Evolutionary conservation across 2,888 invertebrate species (phyloP).

Genomic region (Agriopis aurantiaria): DNA sequence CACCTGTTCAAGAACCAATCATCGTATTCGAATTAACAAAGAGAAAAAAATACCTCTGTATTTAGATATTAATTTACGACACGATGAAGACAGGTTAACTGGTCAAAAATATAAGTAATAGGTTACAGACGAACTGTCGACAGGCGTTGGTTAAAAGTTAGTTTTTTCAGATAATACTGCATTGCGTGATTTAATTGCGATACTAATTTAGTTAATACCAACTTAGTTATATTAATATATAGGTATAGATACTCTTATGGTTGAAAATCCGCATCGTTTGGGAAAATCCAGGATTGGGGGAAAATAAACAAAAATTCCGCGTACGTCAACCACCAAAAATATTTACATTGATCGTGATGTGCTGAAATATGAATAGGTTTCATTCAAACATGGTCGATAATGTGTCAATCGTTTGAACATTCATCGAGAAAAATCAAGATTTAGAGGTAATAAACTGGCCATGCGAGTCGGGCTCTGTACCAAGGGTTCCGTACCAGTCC

Average conservation of each 20-base stretch:
- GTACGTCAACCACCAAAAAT: conserved; percentile 6
- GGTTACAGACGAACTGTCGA: background rate
- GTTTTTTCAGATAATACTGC: background rate
- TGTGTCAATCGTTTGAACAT: too few relatives aligned
- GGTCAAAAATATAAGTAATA: background rate
- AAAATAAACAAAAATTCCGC: conserved; percentile 15
- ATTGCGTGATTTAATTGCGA: background rate
- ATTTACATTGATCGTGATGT: conserved; percentile 11
- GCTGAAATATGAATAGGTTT: conserved; percentile 7
- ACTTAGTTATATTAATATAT: background rate
- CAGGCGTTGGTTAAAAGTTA: background rate
- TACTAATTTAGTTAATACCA: background rate
- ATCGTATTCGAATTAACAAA: background rate
- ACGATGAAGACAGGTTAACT: background rate
- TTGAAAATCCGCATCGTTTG: background rate
- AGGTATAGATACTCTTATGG: background rate
- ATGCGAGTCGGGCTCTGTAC: too few relatives aligned
- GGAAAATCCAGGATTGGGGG: conserved; percentile 22
- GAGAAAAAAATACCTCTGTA: background rate
- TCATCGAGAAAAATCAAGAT: too few relatives aligned
- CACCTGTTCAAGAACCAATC: too few relatives aligned
- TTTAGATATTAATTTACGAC: background rate
- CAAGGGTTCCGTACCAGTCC: too few relatives aligned
- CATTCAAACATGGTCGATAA: too few relatives aligned
- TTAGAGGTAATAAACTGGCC: too few relatives aligned